Evolutionary conservation across 64 coral and sea anemone species (phyloP), one percentile per base, ranked within the genome.

Genomic region (Platygyra sinensis): DNA sequence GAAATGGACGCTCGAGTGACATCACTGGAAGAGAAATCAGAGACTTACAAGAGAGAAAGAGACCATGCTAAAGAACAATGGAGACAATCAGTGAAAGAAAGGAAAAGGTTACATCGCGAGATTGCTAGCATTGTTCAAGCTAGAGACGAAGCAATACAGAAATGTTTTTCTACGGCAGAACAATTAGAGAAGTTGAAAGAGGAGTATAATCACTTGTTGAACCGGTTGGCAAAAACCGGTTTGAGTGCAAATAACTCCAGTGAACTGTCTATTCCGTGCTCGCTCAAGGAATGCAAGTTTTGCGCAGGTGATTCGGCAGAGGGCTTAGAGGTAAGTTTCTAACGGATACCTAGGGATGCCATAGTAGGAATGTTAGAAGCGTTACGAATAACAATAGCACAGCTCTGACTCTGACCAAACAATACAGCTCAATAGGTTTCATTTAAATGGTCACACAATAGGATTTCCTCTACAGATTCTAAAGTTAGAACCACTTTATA

Each of bases 21-120:
- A 12, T 29, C 91, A 27, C 25, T 96, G 52, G 69, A 88, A 38
- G 95, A 96, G 72, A 96, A 96, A 88, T 88, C 88, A 27, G 95
- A 96, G 49, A 94, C 62, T 54, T 96, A 75, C 54, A 80, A 87
- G 24, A 94, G 69, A 87, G 95, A 96, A 50, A 61, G 93, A 11
- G 97, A 99, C 60, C 97, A 99, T 57, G 93, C 94, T 1, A 95
- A 93, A 36, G 94, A 99, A 27, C 97, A 99, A 24, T 99, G 97
- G 97, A 90, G 94, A 51, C 87, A 96, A 15, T 90, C 91, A 8
- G 94, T 99, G 1, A 99, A 99, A 67, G 97, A 99, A 72, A 90
- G 91, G 19, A 99, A 99, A 42, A 91, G 91, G 80, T 64, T 99
- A 20, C 91, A 96, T 12, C 87, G 97, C 0, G 97, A 99, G 25